Conservation (phyloP, 2,113 vertebrate species). For the Calidris pygmaea region DNA sequence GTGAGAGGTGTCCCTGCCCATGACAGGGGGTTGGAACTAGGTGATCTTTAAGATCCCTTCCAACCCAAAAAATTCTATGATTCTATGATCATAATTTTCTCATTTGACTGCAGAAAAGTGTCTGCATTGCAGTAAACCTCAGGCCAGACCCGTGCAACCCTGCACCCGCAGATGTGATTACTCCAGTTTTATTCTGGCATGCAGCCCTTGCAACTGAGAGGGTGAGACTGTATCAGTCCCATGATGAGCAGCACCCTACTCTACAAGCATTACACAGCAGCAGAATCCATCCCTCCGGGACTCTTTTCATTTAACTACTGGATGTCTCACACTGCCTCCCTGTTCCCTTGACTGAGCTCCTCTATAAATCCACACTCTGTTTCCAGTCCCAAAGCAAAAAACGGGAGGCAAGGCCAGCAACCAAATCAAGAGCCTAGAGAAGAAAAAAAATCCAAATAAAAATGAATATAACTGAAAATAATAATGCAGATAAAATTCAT, state of each 20-base stretch:
- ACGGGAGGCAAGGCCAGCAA: background rate
- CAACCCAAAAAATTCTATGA: background rate
- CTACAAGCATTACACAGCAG: background rate
- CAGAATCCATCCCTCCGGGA: background rate
- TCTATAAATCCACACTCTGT: background rate
- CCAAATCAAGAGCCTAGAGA: background rate
- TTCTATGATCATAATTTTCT: no score
- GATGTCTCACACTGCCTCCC: background rate
- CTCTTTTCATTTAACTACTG: background rate
- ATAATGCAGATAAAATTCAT: accelerated
- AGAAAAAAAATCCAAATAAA: background rate
- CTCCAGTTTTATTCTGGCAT: background rate
- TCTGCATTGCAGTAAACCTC: no score
- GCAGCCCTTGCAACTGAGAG: background rate
- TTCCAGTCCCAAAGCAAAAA: background rate
- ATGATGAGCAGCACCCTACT: background rate
- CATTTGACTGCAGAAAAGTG: no score
- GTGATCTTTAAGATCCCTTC: background rate
- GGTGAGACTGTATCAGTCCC: background rate
- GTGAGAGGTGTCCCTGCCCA: background rate
- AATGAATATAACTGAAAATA: background rate
- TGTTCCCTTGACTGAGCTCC: accelerated
- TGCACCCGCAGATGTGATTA: background rate
- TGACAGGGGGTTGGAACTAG: background rate
- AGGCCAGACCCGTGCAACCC: background rate